Conservation (phyloP, 2,113 vertebrate species). For the Propithecus coquereli region DNA sequence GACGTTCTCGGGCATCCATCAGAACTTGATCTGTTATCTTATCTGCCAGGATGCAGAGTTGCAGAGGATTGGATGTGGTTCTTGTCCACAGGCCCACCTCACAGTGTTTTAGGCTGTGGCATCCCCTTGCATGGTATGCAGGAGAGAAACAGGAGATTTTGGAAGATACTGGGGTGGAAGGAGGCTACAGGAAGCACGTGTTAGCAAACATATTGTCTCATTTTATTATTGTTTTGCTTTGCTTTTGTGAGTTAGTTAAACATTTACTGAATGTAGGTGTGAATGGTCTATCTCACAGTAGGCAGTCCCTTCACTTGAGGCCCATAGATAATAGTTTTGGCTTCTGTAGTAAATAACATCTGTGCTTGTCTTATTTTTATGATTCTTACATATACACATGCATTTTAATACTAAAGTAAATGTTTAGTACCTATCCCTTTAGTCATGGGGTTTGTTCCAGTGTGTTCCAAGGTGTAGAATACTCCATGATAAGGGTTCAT, state of each 20-base stretch:
- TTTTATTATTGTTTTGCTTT: not conserved
- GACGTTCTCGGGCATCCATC: not conserved
- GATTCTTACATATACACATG: no score
- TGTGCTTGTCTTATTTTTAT: not conserved
- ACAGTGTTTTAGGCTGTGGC: not conserved
- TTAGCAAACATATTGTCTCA: not conserved
- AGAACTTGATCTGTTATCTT: not conserved
- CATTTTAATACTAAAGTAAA: not conserved
- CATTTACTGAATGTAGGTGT: not conserved
- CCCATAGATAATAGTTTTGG: not conserved
- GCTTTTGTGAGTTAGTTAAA: not conserved
- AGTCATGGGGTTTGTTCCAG: not conserved
- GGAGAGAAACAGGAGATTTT: not conserved
- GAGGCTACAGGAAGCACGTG: not conserved
- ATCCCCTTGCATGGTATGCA: not conserved
- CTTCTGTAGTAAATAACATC: not conserved
- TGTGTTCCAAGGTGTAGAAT: not conserved
- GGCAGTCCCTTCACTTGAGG: not conserved
- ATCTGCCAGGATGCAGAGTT: not conserved
- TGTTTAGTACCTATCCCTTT: not conserved
- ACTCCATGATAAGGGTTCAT: not conserved
- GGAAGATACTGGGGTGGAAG: not conserved
- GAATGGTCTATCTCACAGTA: no score
- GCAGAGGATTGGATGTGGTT: not conserved
- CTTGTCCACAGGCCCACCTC: not conserved